Conservation (phyloP, 2,888 invertebrate species). For the Andrena chrysosceles region DNA sequence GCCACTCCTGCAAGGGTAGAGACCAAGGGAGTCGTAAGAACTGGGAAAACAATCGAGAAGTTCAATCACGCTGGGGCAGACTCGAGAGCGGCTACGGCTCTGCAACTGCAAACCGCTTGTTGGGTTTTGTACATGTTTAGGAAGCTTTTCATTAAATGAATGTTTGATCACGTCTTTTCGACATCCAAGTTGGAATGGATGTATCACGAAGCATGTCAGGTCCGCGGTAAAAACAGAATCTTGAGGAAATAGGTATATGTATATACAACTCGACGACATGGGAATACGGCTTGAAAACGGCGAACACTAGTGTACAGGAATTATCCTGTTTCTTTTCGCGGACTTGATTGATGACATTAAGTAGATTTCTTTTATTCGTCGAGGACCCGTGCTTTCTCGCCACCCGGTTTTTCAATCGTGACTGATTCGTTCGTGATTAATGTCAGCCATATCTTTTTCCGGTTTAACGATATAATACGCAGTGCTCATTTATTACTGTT, state of each 20-base stretch:
- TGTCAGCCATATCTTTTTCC: constrained; percentile 47
- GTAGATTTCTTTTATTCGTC: constrained; percentile 43
- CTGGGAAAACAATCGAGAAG: constrained; percentile 47
- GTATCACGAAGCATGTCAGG: background rate
- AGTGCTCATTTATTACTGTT: constrained; percentile 54
- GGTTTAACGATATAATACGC: constrained; percentile 46
- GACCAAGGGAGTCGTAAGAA: constrained; percentile 40
- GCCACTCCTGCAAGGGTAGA: background rate
- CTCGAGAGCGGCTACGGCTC: constrained; percentile 30
- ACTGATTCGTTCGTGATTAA: constrained; percentile 55
- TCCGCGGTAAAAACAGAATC: background rate
- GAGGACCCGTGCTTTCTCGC: background rate
- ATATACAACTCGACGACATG: background rate
- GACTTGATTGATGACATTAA: constrained; percentile 44
- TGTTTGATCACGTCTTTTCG: constrained; percentile 4
- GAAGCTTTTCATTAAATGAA: constrained; percentile 33
- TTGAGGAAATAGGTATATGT: background rate
- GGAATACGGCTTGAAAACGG: background rate
- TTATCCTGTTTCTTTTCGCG: background rate
- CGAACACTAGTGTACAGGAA: background rate
- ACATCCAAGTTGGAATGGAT: background rate
- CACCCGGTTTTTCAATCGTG: constrained; percentile 47
- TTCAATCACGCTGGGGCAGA: constrained; percentile 46
- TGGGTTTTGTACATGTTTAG: constrained; percentile 17
- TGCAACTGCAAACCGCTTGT: constrained; percentile 17